A percentile compares a stretch with the other conserved stretches of the same genome.
Conservation (phyloP, 2,888 invertebrate species). For the Nymphalis urticae region DNA sequence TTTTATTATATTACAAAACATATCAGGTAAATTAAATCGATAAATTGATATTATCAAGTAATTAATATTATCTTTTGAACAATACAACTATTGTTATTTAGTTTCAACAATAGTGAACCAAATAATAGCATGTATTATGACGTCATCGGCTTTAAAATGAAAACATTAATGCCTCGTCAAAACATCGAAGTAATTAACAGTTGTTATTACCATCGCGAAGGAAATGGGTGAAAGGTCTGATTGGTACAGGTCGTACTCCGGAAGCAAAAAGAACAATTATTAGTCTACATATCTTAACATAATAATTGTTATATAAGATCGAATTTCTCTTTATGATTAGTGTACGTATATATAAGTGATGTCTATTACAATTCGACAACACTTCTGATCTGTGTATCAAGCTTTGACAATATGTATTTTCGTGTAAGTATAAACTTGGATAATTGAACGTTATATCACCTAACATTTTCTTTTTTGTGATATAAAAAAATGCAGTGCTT, state of each 20-base stretch:
- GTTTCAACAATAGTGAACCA: slow-evolving; percentile 21
- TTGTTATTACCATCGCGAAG: slow-evolving; percentile 1
- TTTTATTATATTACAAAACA: too few species aligned
- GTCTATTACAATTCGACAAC: slow-evolving; percentile 43
- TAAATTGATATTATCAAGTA: background rate
- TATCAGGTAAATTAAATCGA: too few species aligned
- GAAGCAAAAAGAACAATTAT: slow-evolving; percentile 37
- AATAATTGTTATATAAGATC: slow-evolving; percentile 49
- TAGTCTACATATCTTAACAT: slow-evolving; percentile 44
- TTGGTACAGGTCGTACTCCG: slow-evolving; percentile 11
- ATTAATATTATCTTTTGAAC: background rate
- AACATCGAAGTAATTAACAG: slow-evolving; percentile 13
- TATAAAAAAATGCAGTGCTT: too few species aligned
- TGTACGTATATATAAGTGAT: slow-evolving; percentile 51
- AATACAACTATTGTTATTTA: background rate
- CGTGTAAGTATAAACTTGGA: slow-evolving; percentile 22
- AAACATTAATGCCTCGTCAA: slow-evolving; percentile 39
- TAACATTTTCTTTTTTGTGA: too few species aligned
- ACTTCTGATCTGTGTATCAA: slow-evolving; percentile 43
- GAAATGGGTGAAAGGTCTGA: slow-evolving; percentile 14
- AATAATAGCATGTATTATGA: slow-evolving; percentile 41
- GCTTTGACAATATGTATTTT: slow-evolving; percentile 23
- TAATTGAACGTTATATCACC: background rate
- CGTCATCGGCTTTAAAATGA: slow-evolving; percentile 45
- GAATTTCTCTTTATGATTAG: slow-evolving; percentile 54